phyloP scores from a whole-genome alignment of 2,888 invertebrate species.

The Epistrophe eligans region DNA sequence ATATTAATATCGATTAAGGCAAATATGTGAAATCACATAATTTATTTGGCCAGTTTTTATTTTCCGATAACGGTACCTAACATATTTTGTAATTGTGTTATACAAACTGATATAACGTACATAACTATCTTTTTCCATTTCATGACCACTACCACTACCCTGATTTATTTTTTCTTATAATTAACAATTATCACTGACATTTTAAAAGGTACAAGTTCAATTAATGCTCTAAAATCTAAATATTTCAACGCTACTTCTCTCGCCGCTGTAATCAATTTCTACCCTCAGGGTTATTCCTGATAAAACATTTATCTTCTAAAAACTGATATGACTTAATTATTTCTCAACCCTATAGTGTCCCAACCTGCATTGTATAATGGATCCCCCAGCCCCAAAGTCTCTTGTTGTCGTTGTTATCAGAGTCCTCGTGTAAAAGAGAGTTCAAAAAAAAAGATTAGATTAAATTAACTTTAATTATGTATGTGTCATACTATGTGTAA shows the following conservation, averaged over 20 bases:
- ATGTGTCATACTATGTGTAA: constrained; percentile 60
- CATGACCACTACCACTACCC: background rate
- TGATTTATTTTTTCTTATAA: background rate
- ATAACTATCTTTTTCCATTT: background rate
- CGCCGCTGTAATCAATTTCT: background rate
- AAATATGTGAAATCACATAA: too few relatives aligned
- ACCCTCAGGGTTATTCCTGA: constrained; percentile 17
- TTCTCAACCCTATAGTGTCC: constrained; percentile 28
- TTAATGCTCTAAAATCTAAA: constrained; percentile 3
- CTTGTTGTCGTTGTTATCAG: constrained; percentile 58
- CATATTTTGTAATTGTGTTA: too few relatives aligned
- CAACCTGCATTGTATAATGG: constrained; percentile 39
- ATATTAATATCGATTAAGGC: too few relatives aligned
- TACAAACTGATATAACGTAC: too few relatives aligned
- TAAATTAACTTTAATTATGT: constrained; percentile 75
- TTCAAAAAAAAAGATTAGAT: constrained; percentile 70
- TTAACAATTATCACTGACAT: constrained; percentile 4
- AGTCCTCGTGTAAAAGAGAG: constrained; percentile 39
- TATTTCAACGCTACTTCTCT: background rate
- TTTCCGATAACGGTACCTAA: too few relatives aligned
- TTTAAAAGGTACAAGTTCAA: constrained; percentile 14
- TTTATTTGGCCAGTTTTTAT: too few relatives aligned
- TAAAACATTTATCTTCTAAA: constrained; percentile 19
- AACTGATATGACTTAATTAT: constrained; percentile 40
- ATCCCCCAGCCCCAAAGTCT: constrained; percentile 32